Conservation (phyloP, 1,140 invertebrate species). For the Paraescarpia echinospica region DNA sequence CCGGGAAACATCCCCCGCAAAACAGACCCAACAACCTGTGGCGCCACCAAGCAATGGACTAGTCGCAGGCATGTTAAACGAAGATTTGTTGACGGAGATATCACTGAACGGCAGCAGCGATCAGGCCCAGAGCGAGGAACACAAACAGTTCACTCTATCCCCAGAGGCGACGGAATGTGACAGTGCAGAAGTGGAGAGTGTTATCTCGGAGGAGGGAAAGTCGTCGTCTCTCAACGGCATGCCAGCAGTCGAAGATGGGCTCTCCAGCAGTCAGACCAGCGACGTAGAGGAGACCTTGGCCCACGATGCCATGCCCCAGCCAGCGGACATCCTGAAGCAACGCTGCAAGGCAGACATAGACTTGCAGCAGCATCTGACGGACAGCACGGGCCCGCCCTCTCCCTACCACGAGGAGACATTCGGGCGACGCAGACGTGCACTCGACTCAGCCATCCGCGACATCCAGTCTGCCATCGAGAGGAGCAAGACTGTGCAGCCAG, state of each 20-base stretch:
- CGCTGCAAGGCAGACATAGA: conserved; percentile 47
- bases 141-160: conserved; percentile 79
- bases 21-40: conserved; percentile 2
- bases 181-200: conserved; percentile 83
- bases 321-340: conserved; percentile 45
- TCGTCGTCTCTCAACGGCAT: conserved; percentile 67
- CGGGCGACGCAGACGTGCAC: conserved; percentile 36
- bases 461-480: conserved; percentile 77
- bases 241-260: conserved; percentile 92
- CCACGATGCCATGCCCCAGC: conserved; percentile 37
- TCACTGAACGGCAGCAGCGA: conserved; percentile 47
- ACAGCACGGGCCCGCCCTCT: not conserved
- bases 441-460: conserved; percentile 79
- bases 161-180: conserved; percentile 95
- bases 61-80: conserved; percentile 29
- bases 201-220: conserved; percentile 59
- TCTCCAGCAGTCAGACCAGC: conserved; percentile 82
- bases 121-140: conserved; percentile 36
- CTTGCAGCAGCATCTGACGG: conserved; percentile 14
- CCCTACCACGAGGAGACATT: not conserved
- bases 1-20: conserved; percentile 43
- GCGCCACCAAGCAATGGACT: not conserved
- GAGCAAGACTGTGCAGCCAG: conserved; percentile 62
- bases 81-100: conserved; percentile 53
- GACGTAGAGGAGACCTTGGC: conserved; percentile 81